A percentile compares a stretch with the other conserved stretches of the same genome.
These are phyloP conservation scores for Chrysomela aeneicollis DNA, from an alignment of 2,888 invertebrate species.

Conservation along the genomic window DNA sequence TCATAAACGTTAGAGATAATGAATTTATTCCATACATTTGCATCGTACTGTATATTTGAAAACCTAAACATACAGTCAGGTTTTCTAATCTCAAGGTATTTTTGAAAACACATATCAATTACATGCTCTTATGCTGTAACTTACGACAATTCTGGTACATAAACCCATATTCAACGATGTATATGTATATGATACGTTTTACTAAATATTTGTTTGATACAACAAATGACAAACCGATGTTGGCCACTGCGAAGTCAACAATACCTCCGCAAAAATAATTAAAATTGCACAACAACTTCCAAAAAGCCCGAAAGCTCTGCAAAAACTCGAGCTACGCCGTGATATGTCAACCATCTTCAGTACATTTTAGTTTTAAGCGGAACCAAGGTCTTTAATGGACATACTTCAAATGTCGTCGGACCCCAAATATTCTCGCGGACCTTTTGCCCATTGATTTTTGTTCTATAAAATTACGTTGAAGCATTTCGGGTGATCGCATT, in stretches of 20 bases:
- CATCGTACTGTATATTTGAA: too few species aligned
- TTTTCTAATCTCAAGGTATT: too few species aligned
- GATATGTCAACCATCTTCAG: slow-evolving; percentile 52
- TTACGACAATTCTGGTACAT: too few species aligned
- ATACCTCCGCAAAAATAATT: slow-evolving; percentile 31
- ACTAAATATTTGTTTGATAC: too few species aligned
- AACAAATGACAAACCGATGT: too few species aligned
- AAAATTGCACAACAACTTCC: slow-evolving; percentile 41
- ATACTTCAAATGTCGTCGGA: slow-evolving; percentile 48
- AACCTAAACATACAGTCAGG: too few species aligned
- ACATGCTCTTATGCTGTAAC: too few species aligned
- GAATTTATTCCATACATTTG: too few species aligned
- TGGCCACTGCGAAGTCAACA: neutral
- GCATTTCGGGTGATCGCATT: slow-evolving; percentile 49
- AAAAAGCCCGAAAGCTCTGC: slow-evolving; percentile 39
- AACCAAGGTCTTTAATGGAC: slow-evolving; percentile 45
- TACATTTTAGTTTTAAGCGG: slow-evolving; percentile 51
- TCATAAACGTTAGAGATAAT: too few species aligned
- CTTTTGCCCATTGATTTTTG: slow-evolving; percentile 53
- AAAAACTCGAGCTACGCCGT: slow-evolving; percentile 48
- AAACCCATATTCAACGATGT: too few species aligned
- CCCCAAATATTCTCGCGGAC: slow-evolving; percentile 47
- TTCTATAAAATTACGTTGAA: slow-evolving; percentile 53
- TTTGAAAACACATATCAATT: too few species aligned
- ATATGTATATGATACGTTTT: too few species aligned